Evolutionary conservation across 2,888 invertebrate species (phyloP), one percentile per base, ranked within the genome.

Genomic region (Stenoptilia bipunctidactyla): DNA sequence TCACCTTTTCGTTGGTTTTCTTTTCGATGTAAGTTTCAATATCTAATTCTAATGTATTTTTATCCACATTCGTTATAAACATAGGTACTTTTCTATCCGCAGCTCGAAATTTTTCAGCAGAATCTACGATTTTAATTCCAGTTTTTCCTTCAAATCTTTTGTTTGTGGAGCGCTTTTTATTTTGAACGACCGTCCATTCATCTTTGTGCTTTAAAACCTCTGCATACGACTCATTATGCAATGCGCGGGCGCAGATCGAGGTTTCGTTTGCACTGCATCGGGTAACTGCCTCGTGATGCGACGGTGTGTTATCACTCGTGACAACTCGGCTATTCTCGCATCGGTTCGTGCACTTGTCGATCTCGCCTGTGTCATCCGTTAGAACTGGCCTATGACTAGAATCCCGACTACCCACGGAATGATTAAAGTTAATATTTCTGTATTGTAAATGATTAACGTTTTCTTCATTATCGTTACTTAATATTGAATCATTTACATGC

Each of bases 21-120:
- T 12, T 30, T 6, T 6, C n/a, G 4, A 30, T 12, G 10, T 10
- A 30, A 10, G 4, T n/a, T 10, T 4, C n/a, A 15, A 41, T 41
- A 13, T 41, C 41, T 4, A 13, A 4, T n/a, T 41, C 38, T 1
- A 15, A 10, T 3, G 34, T 34, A 8, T 34, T 13, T 27, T 40
- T 42, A 15, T 40, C 25, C n/a, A 42, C 35, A 14, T 40, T 42
- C 4, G 39, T 15, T 14, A 42, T 42, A 40, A 42, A 42, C 1
- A 42, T 34, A 12, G 39, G 40, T 35, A 40, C 37, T 15, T n/a
- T 37, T 20, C 6, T 40, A 13, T 43, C 40, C 3, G 42, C 40
- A 34, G 42, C 42, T 27, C 15, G 36, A 12, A 43, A 43, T 33
- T 37, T 40, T 4, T 20, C 39, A 20, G 3, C 8, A 20, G 20